phyloP scores from a whole-genome alignment of 2,797 vertebrate species.

The Labroides dimidiatus region DNA sequence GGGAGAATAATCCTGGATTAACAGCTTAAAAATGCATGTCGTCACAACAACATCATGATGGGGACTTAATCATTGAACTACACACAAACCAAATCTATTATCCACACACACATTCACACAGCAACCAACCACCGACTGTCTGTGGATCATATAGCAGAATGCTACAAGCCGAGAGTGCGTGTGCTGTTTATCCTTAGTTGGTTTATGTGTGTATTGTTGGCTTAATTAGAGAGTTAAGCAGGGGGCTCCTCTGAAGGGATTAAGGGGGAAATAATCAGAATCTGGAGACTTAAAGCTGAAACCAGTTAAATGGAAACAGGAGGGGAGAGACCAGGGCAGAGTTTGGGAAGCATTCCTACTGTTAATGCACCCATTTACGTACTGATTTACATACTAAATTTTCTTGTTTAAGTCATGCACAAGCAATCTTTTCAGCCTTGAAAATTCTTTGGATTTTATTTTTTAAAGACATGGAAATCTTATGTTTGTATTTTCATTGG shows the following conservation, averaged over 20 bases:
- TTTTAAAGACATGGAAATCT: constrained; percentile 4
- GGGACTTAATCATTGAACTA: constrained; percentile 71
- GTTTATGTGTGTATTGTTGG: constrained; percentile 57
- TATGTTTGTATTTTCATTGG: constrained; percentile 21
- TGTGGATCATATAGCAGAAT: constrained; percentile 44
- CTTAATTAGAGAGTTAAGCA: constrained; percentile 78
- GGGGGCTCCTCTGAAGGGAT: constrained; percentile 73
- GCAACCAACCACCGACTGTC: constrained; percentile 38
- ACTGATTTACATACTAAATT: constrained; percentile 44
- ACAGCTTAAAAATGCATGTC: constrained; percentile 77
- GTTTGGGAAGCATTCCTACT: constrained; percentile 36
- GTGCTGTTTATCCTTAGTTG: constrained; percentile 33
- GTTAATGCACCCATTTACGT: constrained; percentile 32
- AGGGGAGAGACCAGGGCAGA: constrained; percentile 50
- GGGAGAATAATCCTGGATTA: constrained; percentile 82
- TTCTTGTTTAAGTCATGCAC: constrained; percentile 33
- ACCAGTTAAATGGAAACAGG: constrained; percentile 74
- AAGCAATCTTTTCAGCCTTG: constrained; percentile 29
- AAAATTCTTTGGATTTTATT: constrained; percentile 28
- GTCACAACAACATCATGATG: constrained; percentile 77
- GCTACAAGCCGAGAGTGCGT: constrained; percentile 33
- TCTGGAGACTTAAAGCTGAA: constrained; percentile 73
- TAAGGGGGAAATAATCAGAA: constrained; percentile 75
- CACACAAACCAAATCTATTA: constrained; percentile 34
- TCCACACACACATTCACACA: constrained; percentile 4